Conservation (phyloP, 2,797 vertebrate genomes). For the Paguma larvata region DNA sequence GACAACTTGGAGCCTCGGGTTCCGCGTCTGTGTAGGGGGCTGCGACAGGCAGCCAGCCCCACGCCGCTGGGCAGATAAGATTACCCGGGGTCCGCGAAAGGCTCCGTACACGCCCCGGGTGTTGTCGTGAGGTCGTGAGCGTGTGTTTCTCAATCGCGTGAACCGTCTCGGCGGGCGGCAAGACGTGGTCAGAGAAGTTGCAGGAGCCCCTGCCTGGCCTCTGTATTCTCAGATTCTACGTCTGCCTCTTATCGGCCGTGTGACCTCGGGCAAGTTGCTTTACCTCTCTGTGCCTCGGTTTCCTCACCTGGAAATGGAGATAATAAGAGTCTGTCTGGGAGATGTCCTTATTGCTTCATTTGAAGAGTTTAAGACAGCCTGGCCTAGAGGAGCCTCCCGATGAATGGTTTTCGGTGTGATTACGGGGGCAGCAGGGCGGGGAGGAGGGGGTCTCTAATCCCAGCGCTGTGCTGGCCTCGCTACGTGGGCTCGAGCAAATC, state of each 20-base stretch:
- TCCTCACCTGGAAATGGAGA: not conserved
- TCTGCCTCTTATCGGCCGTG: not conserved
- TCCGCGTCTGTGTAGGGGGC: not conserved
- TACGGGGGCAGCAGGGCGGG: not conserved
- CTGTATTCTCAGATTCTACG: fast-evolving
- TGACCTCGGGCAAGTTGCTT: not conserved
- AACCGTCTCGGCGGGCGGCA: not conserved
- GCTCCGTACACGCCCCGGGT: fast-evolving
- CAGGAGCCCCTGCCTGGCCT: not conserved
- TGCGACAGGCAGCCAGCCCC: no score
- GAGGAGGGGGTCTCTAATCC: no score
- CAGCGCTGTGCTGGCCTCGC: not conserved
- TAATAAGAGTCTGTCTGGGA: not conserved
- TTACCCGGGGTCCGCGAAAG: no score
- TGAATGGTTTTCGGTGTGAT: not conserved
- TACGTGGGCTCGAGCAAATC: fast-evolving
- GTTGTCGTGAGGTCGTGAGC: fast-evolving
- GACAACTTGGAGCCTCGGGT: not conserved
- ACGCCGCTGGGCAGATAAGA: not conserved
- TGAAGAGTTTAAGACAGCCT: not conserved
- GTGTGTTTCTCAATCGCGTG: fast-evolving
- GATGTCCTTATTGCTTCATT: not conserved
- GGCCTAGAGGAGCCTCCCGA: fast-evolving
- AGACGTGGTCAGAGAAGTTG: fast-evolving
- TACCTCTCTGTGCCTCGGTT: not conserved